Base-by-base conservation (phyloP, 2,113 vertebrate species). In the Lates calcarifer region DNA sequence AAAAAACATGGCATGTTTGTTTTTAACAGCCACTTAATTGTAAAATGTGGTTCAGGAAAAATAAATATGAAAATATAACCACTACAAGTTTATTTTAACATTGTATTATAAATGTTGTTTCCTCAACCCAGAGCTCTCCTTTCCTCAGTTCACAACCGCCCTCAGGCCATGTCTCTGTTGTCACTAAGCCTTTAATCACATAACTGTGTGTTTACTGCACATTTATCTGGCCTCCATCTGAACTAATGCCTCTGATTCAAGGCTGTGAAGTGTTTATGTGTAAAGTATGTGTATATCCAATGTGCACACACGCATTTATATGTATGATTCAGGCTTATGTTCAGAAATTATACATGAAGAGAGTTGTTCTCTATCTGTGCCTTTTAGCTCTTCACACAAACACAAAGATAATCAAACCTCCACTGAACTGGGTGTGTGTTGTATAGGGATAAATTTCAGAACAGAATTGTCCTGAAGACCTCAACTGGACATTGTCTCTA, bases 171-270 rank as follows among this genome's bases (percentile, higher is more conserved):
- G 20, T 60, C 61, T 72, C 26, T 63, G 33, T 77, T 85, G 60
- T 82, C 79, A 65, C 56, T 35, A 76, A 74, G 72, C 66, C 74
- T 81, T 81, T 73, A 81, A 76, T 85, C 80, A 79, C 28, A 58
- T 47, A 87, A 69, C 56, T 43, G 39, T 88, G 0, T 74, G 58
- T 83, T 77, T 67, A 74, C 45, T 63, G 14, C 76, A 66, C 45
- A 71, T 77, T 45, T 62, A 80, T 77, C 64, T 61, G 58, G 28
- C 39, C 17, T 41, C 51, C 15, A 81, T 80, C 49, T 83, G 39
- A 82, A 58, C 60, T 65, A 70, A 74, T 47, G 56, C 64, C 45
- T 69, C n/a, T 20, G 9, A 64, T 20, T 68, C 53, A 74, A 39
- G 43, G 15, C 28, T 18, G 33, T 18, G 8, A 66, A n/a, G n/a